Base-by-base conservation (phyloP, 2,797 vertebrate genomes). In the Pantherophis vulpinus region DNA sequence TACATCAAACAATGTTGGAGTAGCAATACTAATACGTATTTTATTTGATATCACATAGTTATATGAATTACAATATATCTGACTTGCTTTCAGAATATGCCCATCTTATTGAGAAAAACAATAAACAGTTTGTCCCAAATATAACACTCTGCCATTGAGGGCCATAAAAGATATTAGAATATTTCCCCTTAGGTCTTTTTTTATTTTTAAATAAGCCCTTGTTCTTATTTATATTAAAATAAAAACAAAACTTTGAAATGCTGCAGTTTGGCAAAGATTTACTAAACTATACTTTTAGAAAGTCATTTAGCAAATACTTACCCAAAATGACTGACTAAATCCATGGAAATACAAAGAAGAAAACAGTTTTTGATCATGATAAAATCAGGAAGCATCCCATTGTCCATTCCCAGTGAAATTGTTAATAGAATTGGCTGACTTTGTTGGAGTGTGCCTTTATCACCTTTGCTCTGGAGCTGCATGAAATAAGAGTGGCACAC, bases 321-420 rank as follows among this genome's bases (percentile, higher is more conserved):
- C 99, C 99, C 98, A 5, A 98, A 98, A 96, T 98, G 98, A 98
- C 98, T 98, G 98, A 97, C 97, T 97, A 99, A 98, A 98, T 98
- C 98, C 98, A 98, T 96, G 96, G 99, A 98, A 97, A 98, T 61
- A 61, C 98, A 98, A 96, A 98, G 97, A 93, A 98, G 95, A 95
- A 98, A 98, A 96, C 98, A 97, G 97, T 97, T 98, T 97, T 98
- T 99, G 98, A 99, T 99, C 98, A 98, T 98, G 97, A 97, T 98
- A 98, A 98, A 97, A 96, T 95, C 95, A 98, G 97, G 97, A 97
- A 98, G 97, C 98, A 98, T 98, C 97, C 98, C 98, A 99, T 98
- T 98, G 98, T 98, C 99, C 99, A 99, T 99, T 98, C 98, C 99
- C 99, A 98, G 95, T 96, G 91, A 95, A 96, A 97, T 94, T 91